These are phyloP conservation scores for Eurystomus gularis DNA, from an alignment of 2,113 vertebrate species.

Conservation along the genomic window DNA sequence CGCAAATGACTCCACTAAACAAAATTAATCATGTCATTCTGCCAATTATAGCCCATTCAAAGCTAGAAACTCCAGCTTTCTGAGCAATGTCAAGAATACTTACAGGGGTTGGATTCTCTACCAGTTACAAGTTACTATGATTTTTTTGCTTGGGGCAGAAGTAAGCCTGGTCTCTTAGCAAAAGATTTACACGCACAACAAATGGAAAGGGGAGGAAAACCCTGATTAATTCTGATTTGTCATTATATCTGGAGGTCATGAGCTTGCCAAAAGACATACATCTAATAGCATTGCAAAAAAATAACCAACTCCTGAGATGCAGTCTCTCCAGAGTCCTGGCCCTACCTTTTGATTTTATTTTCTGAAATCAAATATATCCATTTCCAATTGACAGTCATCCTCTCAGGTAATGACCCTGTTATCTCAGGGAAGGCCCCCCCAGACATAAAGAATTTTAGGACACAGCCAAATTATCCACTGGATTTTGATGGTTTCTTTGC, in stretches of 20 bases:
- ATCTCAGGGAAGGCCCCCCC: background rate
- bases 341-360: background rate
- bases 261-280: background rate
- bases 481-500: background rate
- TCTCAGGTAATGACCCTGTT: background rate
- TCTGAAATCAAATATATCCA: background rate
- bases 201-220: background rate
- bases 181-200: background rate
- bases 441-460: background rate
- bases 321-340: background rate
- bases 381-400: background rate
- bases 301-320: background rate
- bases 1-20: background rate
- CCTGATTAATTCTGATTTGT: background rate
- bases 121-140: background rate
- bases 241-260: background rate
- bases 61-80: background rate
- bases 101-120: background rate
- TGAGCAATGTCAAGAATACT: background rate
- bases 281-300: background rate
- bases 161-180: background rate
- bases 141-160: background rate
- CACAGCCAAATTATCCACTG: background rate
- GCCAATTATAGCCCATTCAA: background rate
- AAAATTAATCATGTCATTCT: background rate